Base-by-base conservation (phyloP, 2,797 vertebrate species). In the Salmo trutta region DNA sequence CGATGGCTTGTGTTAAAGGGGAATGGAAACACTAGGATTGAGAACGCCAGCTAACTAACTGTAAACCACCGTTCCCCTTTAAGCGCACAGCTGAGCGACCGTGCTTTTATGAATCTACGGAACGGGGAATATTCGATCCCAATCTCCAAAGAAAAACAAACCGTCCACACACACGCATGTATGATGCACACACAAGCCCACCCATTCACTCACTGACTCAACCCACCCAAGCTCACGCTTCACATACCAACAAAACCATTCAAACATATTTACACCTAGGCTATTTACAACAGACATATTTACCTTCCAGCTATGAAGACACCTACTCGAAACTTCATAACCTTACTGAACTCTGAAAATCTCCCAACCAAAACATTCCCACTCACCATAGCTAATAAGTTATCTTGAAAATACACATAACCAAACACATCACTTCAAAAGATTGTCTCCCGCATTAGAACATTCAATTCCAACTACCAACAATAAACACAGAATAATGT, bases 221-320 rank as follows among this genome's bases (percentile, higher is more conserved):
- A 86, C 85, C 86, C 77, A 84, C 83, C 79, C 78, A 77, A 80
- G 75, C 83, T 87, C 78, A 75, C 79, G 76, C 75, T 24, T 36
- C 7, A 3, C 88, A 90, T 90, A 84, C 87, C 88, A 85, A 83
- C 81, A 86, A 88, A 85, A 88, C 75, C 85, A 10, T 81, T 81
- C 83, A 88, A 91, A 91, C 82, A 91, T 90, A 85, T 92, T 87
- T 85, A 86, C 83, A 69, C 80, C 82, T 73, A 62, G 74, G 73
- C 77, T 82, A 82, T 90, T 88, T 88, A 79, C 82, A 1, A 29
- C 24, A 27, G 53, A 75, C 71, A 64, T 90, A 82, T 90, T 90
- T 84, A 91, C 81, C 86, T 71, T 87, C 70, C 64, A 82, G 77
- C 74, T 27, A 21, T 72, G 76, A 76, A 71, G 79, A 79, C 54